Evolutionary conservation across 2,888 invertebrate species (phyloP), one percentile per base, ranked within the genome.

Genomic region (Adela reaumurella): DNA sequence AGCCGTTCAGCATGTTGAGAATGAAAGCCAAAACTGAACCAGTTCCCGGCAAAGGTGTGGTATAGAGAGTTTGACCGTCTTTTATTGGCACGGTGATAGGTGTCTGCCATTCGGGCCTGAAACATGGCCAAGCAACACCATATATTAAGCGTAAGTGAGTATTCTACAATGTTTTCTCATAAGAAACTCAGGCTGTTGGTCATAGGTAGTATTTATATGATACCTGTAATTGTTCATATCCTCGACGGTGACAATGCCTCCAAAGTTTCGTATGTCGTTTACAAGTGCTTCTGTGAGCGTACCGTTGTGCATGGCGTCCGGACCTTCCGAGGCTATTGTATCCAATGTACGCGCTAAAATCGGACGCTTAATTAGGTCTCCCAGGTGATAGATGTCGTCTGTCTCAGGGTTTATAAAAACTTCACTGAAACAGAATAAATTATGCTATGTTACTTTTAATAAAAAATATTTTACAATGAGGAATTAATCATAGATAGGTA

Each of bases 21-120:
- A 96, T 90, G 62, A 92, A 88, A 0, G 87, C 83, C 29, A 96
- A 73, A 8, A 95, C 82, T 4, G 86, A 82, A 0, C 97, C 97
- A 28, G 92, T 87, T n/a, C 90, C 91, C 0, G 97, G 96, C 49
- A 92, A 79, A 2, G 92, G 92, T 1, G 86, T 80, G 1, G 93
- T 85, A 66, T 88, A 88, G 19, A 97, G 73, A 5, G 83, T 87
- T 56, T 86, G 77, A 46, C 85, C 84, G 14, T 80, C 81, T 0
- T 81, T 73, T 1, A 92, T 57, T 6, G 76, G 70, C 1, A 85
- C 77, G 46, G 64, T 61, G 45, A 87, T 69, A 1, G 90, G 87
- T 1, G 82, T 71, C 60, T 83, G 80, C 90, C 90, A 90, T 55
- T 79, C 73, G 6, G 74, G 74, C 58, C 86, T 87, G 59, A 46